These are phyloP conservation scores for Campoletis raptor DNA, from an alignment of 2,888 invertebrate species.

Conservation along the genomic window DNA sequence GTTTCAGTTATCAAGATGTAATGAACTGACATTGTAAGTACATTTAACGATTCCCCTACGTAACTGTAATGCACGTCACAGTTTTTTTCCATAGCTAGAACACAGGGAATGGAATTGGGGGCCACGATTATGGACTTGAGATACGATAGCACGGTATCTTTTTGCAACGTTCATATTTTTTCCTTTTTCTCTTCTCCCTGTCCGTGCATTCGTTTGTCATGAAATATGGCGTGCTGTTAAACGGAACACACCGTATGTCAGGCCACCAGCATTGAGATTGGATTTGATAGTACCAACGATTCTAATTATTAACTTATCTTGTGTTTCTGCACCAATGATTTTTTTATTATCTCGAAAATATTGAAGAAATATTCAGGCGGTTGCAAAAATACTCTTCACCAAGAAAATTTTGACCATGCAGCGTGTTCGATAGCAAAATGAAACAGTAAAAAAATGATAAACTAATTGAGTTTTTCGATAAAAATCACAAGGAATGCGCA, in stretches of 20 bases:
- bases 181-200: neutral
- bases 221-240: constrained; percentile 53
- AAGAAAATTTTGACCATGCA: neutral
- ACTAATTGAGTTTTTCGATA: neutral
- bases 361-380: neutral
- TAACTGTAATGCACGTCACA: neutral
- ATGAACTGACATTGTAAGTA: neutral
- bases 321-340: neutral
- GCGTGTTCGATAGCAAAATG: neutral
- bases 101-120: constrained; percentile 17
- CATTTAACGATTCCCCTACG: neutral
- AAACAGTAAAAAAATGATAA: neutral
- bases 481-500: neutral
- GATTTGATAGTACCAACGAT: constrained; percentile 21
- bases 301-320: constrained; percentile 30
- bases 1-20: neutral
- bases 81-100: neutral
- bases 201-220: constrained; percentile 29
- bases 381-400: neutral
- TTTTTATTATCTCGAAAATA: neutral
- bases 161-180: constrained; percentile 2
- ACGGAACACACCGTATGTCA: constrained; percentile 9
- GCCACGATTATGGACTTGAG: constrained; percentile 14
- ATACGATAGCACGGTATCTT: constrained; percentile 14
- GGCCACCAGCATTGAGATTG: neutral